Evolutionary conservation across 2,888 invertebrate genomes (phyloP).

Genomic region (Stenotaenia linearis): DNA sequence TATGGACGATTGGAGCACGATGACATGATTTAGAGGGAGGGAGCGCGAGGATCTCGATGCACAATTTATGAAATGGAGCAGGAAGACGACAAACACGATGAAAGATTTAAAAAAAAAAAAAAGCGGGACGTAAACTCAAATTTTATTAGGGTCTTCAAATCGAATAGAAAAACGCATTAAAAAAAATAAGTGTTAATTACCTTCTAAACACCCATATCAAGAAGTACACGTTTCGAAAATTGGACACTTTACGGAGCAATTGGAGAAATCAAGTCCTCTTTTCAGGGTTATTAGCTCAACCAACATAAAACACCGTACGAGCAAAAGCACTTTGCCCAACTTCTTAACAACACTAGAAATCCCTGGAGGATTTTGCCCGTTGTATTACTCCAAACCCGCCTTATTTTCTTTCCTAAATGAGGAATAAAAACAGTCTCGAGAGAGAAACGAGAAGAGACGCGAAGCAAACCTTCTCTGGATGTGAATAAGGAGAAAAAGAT

Average conservation of each 20-base stretch:
- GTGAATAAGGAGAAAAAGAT: conserved; percentile 8
- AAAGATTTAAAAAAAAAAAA: neutral
- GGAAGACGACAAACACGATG: neutral
- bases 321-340: conserved; percentile 26
- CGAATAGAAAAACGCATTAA: neutral
- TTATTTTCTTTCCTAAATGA: conserved; percentile 26
- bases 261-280: conserved; percentile 23
- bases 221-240: neutral
- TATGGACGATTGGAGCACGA: conserved; percentile 26
- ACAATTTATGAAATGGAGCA: conserved; percentile 8
- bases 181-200: conserved; percentile 15
- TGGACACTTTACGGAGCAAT: conserved; percentile 24
- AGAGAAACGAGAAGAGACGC: neutral
- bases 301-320: conserved; percentile 8
- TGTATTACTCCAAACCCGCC: conserved; percentile 19
- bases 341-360: conserved; percentile 18
- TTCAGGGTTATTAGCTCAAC: conserved; percentile 26
- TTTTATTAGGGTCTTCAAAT: neutral
- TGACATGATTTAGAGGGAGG: conserved; percentile 24
- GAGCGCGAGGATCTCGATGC: neutral
- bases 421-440: conserved; percentile 24
- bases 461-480: neutral
- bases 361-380: conserved; percentile 14
- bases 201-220: neutral
- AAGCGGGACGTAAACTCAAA: neutral